Evolutionary conservation across 2,888 invertebrate species (phyloP).

Genomic region (Dicyrtomina minuta): DNA sequence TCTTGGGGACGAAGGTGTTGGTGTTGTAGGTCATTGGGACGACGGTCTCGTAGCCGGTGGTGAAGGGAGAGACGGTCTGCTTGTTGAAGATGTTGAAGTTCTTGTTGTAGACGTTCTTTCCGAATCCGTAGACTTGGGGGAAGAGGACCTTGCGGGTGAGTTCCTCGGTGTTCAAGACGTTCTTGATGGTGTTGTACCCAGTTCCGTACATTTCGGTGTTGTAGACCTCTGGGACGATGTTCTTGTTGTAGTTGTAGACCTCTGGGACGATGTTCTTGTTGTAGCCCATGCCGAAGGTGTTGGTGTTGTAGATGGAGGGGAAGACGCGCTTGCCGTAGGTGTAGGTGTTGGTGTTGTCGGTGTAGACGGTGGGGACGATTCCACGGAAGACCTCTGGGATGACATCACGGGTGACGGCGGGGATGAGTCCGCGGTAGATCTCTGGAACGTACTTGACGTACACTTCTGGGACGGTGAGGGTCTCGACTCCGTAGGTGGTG

Average conservation of each 20-base stretch:
- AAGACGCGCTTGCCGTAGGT: background rate
- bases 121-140: background rate
- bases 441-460: too few species aligned
- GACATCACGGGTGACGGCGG: background rate
- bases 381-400: constrained; percentile 1
- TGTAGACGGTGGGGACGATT: constrained; percentile 16
- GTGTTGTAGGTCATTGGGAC: too few species aligned
- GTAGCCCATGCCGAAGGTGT: background rate
- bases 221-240: background rate
- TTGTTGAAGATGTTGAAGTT: background rate
- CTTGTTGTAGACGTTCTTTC: constrained; percentile 13
- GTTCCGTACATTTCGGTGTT: background rate
- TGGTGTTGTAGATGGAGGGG: background rate
- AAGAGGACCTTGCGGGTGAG: too few species aligned
- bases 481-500: too few species aligned
- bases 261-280: background rate
- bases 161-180: background rate
- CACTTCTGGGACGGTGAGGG: too few species aligned
- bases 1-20: too few species aligned
- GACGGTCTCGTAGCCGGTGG: too few species aligned
- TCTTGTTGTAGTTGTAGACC: background rate
- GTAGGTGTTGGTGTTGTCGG: too few species aligned
- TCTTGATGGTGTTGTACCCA: too few species aligned
- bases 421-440: background rate
- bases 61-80: too few species aligned